Evolutionary conservation across 1,140 invertebrate genomes (phyloP).

Genomic region (Brachionus calyciflorus): DNA sequence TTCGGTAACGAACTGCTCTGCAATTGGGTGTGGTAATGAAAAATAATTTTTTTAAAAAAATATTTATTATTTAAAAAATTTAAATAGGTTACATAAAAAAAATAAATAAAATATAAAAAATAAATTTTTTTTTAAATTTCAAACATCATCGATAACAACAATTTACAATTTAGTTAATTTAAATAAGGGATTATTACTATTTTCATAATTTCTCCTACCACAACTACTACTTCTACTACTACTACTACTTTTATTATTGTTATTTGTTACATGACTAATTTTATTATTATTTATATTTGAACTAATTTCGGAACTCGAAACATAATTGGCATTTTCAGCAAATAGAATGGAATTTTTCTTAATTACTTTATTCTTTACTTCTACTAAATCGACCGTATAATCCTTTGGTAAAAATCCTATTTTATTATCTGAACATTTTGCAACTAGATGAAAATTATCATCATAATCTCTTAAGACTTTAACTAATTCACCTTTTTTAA

Average conservation of each 20-base stretch:
- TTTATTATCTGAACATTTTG: not conserved
- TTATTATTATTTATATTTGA: no score
- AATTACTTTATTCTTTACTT: slow-evolving; percentile 22
- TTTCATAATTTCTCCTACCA: slow-evolving; percentile 2
- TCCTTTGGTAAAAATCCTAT: slow-evolving; percentile 41
- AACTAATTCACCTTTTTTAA: slow-evolving; percentile 33
- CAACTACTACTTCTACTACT: not conserved
- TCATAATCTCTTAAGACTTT: slow-evolving; percentile 45
- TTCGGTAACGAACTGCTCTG: no score
- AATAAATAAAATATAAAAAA: no score
- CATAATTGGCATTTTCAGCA: not conserved
- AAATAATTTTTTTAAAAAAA: no score
- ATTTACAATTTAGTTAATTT: slow-evolving; percentile 20
- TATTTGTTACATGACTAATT: no score
- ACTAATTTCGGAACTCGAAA: not conserved
- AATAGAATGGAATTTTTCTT: not conserved
- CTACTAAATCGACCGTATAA: slow-evolving; percentile 29
- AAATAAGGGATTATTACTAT: slow-evolving; percentile 24
- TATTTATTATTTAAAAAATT: no score
- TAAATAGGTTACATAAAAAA: no score
- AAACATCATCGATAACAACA: not conserved
- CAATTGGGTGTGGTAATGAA: no score
- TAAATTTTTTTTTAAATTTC: no score
- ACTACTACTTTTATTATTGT: no score
- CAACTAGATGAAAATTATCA: slow-evolving; percentile 14